These are phyloP conservation scores for Trogon surrucura DNA, from an alignment of 2,113 vertebrate species.

Conservation along the genomic window DNA sequence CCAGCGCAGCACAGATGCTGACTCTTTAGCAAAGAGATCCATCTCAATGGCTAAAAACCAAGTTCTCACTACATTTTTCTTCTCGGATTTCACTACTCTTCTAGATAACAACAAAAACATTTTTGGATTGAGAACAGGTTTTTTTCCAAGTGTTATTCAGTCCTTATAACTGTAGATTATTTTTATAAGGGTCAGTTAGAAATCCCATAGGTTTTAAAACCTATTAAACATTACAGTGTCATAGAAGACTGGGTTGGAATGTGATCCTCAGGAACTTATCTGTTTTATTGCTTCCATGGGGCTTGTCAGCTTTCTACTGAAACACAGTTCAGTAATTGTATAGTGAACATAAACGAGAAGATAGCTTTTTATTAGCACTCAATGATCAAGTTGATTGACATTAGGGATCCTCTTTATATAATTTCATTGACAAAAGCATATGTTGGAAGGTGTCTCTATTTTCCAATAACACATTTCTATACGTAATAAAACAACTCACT, in stretches of 20 bases:
- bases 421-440: constrained; percentile 15
- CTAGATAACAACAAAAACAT: background rate
- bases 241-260: background rate
- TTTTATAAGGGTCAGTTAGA: background rate
- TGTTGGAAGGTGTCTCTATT: background rate
- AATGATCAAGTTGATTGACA: constrained; percentile 5
- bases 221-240: background rate
- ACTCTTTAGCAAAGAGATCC: background rate
- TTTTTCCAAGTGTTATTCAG: background rate
- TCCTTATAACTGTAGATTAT: background rate
- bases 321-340: background rate
- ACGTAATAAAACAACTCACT: background rate
- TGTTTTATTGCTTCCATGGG: constrained; percentile 36
- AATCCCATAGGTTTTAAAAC: background rate
- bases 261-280: background rate
- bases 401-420: background rate
- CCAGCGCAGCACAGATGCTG: background rate
- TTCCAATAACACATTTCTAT: constrained; percentile 1
- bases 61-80: background rate
- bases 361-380: constrained; percentile 3
- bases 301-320: constrained; percentile 10
- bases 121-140: background rate
- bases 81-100: background rate
- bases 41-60: background rate
- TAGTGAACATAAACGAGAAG: background rate